Evolutionary conservation across 2,888 invertebrate species (phyloP).

Genomic region (Conchocele bisecta): DNA sequence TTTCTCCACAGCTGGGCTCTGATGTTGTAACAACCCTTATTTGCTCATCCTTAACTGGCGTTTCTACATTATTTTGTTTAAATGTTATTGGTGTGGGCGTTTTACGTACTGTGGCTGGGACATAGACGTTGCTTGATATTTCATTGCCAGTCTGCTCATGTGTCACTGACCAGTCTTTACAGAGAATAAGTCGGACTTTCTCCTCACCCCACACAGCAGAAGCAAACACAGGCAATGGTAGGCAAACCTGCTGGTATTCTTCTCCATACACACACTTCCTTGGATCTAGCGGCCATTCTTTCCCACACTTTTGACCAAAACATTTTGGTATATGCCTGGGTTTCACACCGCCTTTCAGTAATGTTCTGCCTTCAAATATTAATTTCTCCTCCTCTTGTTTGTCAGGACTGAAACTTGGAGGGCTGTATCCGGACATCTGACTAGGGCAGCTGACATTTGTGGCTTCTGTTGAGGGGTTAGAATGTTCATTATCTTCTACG

Average conservation of each 20-base stretch:
- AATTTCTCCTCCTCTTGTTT: neutral
- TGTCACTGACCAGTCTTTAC: slow-evolving; percentile 13
- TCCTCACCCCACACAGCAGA: slow-evolving; percentile 26
- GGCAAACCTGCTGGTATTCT: neutral
- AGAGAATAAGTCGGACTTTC: slow-evolving; percentile 4
- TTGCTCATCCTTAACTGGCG: too few species aligned
- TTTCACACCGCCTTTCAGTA: slow-evolving; percentile 65
- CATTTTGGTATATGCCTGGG: slow-evolving; percentile 66
- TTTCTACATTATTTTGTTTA: too few species aligned
- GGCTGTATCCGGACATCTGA: slow-evolving; percentile 2
- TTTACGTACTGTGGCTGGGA: too few species aligned
- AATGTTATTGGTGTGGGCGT: too few species aligned
- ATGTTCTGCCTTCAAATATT: slow-evolving; percentile 65
- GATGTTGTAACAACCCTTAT: too few species aligned
- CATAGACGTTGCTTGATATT: too few species aligned
- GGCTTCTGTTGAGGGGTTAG: neutral
- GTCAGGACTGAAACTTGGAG: neutral
- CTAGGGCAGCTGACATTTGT: neutral
- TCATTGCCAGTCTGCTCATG: too few species aligned
- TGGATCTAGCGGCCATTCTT: slow-evolving; percentile 54
- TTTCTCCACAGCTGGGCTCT: too few species aligned
- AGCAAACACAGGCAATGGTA: slow-evolving; percentile 43
- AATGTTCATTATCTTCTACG: neutral
- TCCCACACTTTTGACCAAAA: slow-evolving; percentile 31
- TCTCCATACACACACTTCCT: slow-evolving; percentile 10